Evolutionary conservation across 1,140 invertebrate species (phyloP).

Genomic region (Micrasema minimum): DNA sequence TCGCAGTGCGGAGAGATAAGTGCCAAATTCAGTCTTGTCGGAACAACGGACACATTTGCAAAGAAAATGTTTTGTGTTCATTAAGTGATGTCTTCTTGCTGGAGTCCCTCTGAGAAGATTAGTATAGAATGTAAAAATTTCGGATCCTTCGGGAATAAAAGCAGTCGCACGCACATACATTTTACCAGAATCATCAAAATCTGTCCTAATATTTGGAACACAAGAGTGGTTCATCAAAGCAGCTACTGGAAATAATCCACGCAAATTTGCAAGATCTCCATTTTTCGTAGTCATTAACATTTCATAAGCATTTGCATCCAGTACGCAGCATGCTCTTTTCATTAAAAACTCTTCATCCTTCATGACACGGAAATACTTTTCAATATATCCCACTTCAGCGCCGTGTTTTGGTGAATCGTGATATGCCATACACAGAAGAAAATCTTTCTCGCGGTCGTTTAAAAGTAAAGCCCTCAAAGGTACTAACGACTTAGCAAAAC

Average conservation of each 20-base stretch:
- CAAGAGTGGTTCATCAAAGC: conserved; percentile 82
- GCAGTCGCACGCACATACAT: conserved; percentile 74
- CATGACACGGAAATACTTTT: conserved; percentile 68
- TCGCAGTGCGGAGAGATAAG: conserved; percentile 64
- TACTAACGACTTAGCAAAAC: conserved; percentile 67
- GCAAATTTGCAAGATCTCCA: conserved; percentile 66
- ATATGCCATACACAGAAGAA: conserved; percentile 69
- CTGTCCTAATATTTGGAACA: conserved; percentile 77
- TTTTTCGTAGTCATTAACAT: conserved; percentile 65
- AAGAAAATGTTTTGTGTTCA: conserved; percentile 78
- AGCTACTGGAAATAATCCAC: conserved; percentile 79
- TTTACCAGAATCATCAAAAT: conserved; percentile 68
- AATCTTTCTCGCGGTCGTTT: conserved; percentile 64
- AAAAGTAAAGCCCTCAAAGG: conserved; percentile 72
- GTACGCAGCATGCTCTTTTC: conserved; percentile 68
- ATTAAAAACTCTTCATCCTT: conserved; percentile 72
- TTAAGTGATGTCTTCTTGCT: conserved; percentile 72
- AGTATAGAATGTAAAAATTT: conserved; percentile 80
- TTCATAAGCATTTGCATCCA: conserved; percentile 83
- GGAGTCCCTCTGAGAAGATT: conserved; percentile 78
- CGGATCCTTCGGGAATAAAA: conserved; percentile 72
- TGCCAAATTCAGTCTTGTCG: conserved; percentile 73
- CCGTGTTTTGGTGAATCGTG: conserved; percentile 67
- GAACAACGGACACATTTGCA: conserved; percentile 77
- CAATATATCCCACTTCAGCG: conserved; percentile 70